A percentile compares a stretch with the other conserved stretches of the same genome.
phyloP scores from a whole-genome alignment of 53 echinoderm and acorn worm species.

The Holothuria scabra region DNA sequence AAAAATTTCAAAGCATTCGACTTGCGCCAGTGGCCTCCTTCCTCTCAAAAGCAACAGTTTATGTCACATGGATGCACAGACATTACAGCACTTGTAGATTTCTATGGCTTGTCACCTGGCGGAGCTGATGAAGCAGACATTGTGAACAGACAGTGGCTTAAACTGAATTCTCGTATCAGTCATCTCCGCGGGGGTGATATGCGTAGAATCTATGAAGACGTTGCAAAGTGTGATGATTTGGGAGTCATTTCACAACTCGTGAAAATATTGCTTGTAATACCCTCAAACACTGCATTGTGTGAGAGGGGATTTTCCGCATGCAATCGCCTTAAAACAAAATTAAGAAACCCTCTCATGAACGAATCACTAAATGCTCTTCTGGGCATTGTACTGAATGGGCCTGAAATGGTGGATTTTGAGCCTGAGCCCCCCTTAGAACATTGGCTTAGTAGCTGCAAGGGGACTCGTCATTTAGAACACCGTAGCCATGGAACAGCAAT shows the following conservation, averaged over 20 bases:
- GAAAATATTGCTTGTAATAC: constrained; percentile 5
- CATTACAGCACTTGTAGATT: neutral
- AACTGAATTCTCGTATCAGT: neutral
- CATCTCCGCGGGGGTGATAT: neutral
- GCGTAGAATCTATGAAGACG: neutral
- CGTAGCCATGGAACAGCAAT: too few species aligned
- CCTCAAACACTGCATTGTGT: constrained; percentile 4
- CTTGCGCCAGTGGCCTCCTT: constrained; percentile 12
- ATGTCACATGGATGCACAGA: neutral
- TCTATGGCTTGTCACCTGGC: too few species aligned
- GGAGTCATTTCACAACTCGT: too few species aligned
- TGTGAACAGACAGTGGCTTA: too few species aligned
- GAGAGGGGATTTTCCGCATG: constrained; percentile 29
- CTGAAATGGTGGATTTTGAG: too few species aligned
- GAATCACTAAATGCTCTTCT: too few species aligned
- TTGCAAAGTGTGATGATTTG: neutral
- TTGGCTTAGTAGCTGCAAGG: too few species aligned
- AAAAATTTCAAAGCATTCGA: constrained; percentile 27
- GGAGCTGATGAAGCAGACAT: too few species aligned
- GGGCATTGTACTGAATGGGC: too few species aligned
- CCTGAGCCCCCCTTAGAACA: too few species aligned
- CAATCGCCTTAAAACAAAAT: constrained; percentile 10
- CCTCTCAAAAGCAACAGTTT: neutral
- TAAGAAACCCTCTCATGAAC: neutral
- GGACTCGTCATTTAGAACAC: too few species aligned